A percentile compares a stretch with the other conserved stretches of the same genome.
Conservation (phyloP, 1,140 invertebrate genomes). For the Neotoxoptera formosana region DNA sequence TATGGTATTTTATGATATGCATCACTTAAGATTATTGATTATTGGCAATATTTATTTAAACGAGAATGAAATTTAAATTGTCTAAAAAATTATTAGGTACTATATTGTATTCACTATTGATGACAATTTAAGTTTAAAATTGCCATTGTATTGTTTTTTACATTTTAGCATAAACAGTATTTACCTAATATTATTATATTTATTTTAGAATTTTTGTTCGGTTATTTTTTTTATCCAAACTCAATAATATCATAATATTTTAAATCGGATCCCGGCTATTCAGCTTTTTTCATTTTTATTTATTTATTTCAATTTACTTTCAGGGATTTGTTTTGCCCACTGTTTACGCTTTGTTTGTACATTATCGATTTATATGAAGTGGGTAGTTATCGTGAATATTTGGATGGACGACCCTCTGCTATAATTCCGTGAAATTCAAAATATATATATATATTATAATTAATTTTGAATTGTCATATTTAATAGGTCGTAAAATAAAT, state of each 20-base stretch:
- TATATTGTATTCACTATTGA: background rate
- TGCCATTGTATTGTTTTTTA: background rate
- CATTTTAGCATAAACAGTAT: background rate
- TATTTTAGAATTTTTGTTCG: background rate
- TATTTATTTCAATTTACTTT: slow-evolving; percentile 19
- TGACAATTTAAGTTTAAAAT: background rate
- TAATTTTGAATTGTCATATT: background rate
- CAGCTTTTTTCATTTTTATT: background rate
- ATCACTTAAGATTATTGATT: background rate
- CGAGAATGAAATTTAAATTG: background rate
- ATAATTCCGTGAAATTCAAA: background rate
- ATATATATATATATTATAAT: background rate
- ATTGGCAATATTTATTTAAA: background rate
- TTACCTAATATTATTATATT: background rate
- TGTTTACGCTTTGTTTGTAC: background rate
- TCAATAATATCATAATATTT: background rate
- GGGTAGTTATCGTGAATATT: background rate
- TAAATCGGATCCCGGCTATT: background rate
- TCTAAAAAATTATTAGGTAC: no score
- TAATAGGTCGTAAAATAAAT: background rate
- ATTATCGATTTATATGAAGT: background rate
- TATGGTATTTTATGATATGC: background rate
- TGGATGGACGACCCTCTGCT: background rate
- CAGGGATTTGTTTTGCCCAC: background rate
- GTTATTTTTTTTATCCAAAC: background rate